Evolutionary conservation across 2,888 invertebrate species (phyloP).

Genomic region (Hirudinaria manillensis): DNA sequence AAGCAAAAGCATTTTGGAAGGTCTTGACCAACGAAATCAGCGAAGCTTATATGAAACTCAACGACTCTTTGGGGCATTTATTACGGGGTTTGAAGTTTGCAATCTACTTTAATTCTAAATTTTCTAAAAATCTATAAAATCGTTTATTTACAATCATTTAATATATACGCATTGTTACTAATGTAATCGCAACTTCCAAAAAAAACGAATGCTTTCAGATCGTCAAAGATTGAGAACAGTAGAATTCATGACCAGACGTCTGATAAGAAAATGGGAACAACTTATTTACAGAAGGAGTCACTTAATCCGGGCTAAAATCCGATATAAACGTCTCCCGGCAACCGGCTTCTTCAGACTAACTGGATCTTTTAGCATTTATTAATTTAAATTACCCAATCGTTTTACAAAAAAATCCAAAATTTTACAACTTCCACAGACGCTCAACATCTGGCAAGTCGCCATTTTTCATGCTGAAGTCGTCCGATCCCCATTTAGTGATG

Average conservation of each 20-base stretch:
- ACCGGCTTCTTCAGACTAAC: constrained; percentile 3
- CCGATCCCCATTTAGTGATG: too few species aligned
- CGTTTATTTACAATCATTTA: too few species aligned
- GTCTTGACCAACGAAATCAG: background rate
- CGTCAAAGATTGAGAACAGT: constrained; percentile 9
- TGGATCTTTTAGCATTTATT: constrained; percentile 3
- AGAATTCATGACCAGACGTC: constrained; percentile 5
- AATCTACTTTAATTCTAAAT: too few species aligned
- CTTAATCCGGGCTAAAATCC: background rate
- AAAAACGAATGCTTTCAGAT: background rate
- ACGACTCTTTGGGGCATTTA: constrained; percentile 8
- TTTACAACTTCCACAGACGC: too few species aligned
- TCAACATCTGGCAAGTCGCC: too few species aligned
- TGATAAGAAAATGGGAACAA: constrained; percentile 18
- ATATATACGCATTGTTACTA: background rate
- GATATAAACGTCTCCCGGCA: background rate
- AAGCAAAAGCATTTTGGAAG: constrained; percentile 13
- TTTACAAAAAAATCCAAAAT: too few species aligned
- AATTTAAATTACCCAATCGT: background rate
- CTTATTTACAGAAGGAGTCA: background rate
- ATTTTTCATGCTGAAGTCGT: too few species aligned
- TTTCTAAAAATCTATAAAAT: too few species aligned
- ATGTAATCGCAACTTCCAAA: too few species aligned
- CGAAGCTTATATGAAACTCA: constrained; percentile 2
- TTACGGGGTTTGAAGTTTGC: background rate